Base-by-base conservation (phyloP, 2,888 invertebrate genomes). In the Mystacides longicornis region DNA sequence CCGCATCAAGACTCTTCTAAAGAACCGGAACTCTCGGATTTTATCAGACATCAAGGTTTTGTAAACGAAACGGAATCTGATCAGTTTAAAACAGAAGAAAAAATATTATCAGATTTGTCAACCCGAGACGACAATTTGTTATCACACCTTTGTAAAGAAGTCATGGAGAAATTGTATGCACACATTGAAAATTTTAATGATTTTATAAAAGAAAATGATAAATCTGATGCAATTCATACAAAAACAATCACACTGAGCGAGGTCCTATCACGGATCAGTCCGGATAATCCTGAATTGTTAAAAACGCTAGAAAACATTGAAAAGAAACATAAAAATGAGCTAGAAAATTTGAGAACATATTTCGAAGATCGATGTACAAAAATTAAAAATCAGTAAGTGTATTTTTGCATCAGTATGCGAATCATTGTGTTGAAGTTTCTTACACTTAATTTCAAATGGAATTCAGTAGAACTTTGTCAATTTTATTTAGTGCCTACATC, bases 291-390 rank as follows among this genome's bases (percentile, higher is more conserved):
- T 0, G 81, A 81, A 56, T 68, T 86, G 19, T 72, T 78, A 11
- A 74, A 76, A 16, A 63, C 85, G 45, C 73, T 79, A 52, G 69
- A 74, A 23, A 86, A 86, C 64, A 68, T 87, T 23, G 81, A 82
- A 53, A 66, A 70, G 3, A 82, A 83, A 64, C 88, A 90, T 70
- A 77, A 82, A 31, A 82, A 81, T 60, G 87, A 90, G 68, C 85
- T 90, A 83, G 88, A 88, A 67, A 85, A 89, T 65, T 68, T 90
- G 52, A 75, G 89, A 47, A 86, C 81, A 9, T 90, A 89, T 65
- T 90, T 89, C 66, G 90, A 90, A 65, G 79, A 84, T 65, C 89
- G 88, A 66, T 90, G 89, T 66, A 79, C 83, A 1, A 87, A 89
- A 64, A 79, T 90, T 69, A 88, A 88, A 66, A 86, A 87, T 65